A percentile compares a stretch with the other conserved stretches of the same genome.
Evolutionary conservation across 2,888 invertebrate species (phyloP).

Genomic region (Andrena trimmerana): DNA sequence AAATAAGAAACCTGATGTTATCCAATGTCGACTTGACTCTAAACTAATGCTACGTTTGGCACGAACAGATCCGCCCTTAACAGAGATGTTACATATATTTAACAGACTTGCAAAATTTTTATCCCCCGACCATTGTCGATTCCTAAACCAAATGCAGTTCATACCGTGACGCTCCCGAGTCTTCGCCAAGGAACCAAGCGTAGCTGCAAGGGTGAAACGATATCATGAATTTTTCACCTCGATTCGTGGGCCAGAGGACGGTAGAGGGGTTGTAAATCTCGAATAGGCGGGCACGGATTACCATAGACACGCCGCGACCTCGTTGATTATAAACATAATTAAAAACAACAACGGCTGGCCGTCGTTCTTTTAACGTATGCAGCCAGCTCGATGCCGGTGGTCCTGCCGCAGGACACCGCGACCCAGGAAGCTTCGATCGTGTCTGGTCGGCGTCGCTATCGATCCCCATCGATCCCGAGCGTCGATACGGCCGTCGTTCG

Average conservation of each 20-base stretch:
- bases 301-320: constrained; percentile 81
- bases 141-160: no score
- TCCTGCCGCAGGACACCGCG: constrained; percentile 73
- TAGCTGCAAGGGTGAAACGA: background rate
- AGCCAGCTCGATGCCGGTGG: constrained; percentile 82
- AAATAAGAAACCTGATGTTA: no score
- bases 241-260: constrained; percentile 52
- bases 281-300: constrained; percentile 79
- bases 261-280: constrained; percentile 71
- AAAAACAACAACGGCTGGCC: constrained; percentile 82
- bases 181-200: background rate
- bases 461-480: constrained; percentile 65
- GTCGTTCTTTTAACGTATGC: constrained; percentile 79
- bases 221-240: constrained; percentile 22
- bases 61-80: no score
- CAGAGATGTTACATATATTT: background rate
- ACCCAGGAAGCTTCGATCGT: constrained; percentile 71
- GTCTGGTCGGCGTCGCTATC: constrained; percentile 59
- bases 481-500: constrained; percentile 58
- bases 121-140: no score
- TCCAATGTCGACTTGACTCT: no score
- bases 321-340: constrained; percentile 85
- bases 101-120: no score
- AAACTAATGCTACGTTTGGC: no score
- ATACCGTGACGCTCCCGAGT: background rate